Evolutionary conservation across 2,113 vertebrate genomes (phyloP).

Genomic region (Podocnemis expansa): DNA sequence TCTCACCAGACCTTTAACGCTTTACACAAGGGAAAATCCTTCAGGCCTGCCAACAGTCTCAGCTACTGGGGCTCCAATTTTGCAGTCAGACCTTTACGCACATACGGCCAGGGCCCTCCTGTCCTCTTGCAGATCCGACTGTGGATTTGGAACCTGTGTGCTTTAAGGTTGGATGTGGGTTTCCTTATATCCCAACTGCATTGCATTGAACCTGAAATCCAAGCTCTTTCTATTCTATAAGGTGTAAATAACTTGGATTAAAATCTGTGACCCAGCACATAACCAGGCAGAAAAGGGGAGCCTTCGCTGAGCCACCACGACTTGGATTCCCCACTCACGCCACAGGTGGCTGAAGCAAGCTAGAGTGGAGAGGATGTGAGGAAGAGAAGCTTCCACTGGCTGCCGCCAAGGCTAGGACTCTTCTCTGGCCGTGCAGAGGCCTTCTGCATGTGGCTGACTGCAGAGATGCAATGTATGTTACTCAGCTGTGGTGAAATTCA

Average conservation of each 20-base stretch:
- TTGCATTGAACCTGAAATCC: too few species aligned
- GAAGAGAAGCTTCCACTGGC: too few species aligned
- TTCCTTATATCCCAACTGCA: neutral
- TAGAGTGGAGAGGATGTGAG: neutral
- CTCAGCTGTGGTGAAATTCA: too few species aligned
- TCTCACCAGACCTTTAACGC: too few species aligned
- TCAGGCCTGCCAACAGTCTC: neutral
- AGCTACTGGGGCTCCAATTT: neutral
- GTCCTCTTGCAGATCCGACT: neutral
- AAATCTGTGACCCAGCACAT: neutral
- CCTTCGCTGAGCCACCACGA: neutral
- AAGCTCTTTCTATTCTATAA: too few species aligned
- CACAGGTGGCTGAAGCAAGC: neutral
- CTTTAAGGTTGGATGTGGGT: neutral
- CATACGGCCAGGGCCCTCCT: too few species aligned
- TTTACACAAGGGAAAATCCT: neutral
- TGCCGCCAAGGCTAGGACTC: too few species aligned
- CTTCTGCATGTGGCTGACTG: too few species aligned
- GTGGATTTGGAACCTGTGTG: neutral
- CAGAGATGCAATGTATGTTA: too few species aligned
- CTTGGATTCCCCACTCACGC: neutral
- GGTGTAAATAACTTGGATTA: neutral
- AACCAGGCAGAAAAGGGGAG: neutral
- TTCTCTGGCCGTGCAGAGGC: too few species aligned
- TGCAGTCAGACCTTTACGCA: neutral